Percentiles rank a stretch among this genome's conserved stretches.
phyloP scores from a whole-genome alignment of 2,888 invertebrate species.

The Aromia moschata region DNA sequence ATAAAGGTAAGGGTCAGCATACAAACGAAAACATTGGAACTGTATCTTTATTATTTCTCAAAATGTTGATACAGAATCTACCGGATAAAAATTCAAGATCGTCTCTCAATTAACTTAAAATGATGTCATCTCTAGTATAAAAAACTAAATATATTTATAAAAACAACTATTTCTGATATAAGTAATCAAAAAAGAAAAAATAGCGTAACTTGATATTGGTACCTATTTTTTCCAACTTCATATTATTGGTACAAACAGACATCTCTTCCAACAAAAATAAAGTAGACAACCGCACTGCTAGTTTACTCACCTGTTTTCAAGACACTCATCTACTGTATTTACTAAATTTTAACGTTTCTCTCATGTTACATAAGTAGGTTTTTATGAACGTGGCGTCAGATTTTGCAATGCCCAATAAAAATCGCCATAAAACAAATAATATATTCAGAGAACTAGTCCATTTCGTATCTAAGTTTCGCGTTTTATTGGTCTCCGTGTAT shows the following conservation, averaged over 20 bases:
- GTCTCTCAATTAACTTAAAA: no score
- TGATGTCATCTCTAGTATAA: no score
- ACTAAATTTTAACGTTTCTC: not conserved
- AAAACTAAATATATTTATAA: no score
- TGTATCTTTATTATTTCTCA: no score
- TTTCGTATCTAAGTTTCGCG: not conserved
- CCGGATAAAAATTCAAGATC: no score
- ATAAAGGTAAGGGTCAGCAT: no score
- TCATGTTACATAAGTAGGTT: not conserved
- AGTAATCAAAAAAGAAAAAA: no score
- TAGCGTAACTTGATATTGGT: no score
- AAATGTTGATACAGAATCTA: no score
- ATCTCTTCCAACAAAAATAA: not conserved
- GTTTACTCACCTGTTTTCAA: slow-evolving; percentile 1
- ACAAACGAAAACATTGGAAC: no score
- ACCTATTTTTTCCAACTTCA: no score
- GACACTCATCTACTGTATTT: not conserved
- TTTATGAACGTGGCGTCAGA: not conserved
- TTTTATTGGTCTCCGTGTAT: not conserved
- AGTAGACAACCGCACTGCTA: not conserved
- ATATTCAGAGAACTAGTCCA: not conserved
- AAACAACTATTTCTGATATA: no score
- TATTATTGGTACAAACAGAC: not conserved
- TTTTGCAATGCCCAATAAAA: not conserved
- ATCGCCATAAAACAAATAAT: not conserved